A percentile compares a stretch with the other conserved stretches of the same genome.
Evolutionary conservation across 1,140 invertebrate genomes (phyloP).

Genomic region (Ceratoteleas bidentatus): DNA sequence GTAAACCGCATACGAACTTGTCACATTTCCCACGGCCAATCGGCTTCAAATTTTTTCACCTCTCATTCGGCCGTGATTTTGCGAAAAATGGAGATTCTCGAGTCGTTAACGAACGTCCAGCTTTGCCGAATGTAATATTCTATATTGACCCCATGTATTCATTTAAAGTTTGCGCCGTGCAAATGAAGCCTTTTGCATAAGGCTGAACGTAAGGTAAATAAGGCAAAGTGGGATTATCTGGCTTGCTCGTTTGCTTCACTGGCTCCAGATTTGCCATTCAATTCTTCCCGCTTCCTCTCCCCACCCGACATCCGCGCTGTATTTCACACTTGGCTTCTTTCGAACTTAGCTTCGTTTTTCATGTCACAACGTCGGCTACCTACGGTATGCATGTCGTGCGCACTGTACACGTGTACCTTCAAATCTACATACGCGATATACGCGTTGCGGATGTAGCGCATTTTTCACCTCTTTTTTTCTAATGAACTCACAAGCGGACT

Average conservation of each 20-base stretch:
- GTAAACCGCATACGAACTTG: too few species aligned
- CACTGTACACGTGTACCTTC: constrained; percentile 37
- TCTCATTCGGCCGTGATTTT: too few species aligned
- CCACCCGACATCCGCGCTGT: constrained; percentile 35
- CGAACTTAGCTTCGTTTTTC: constrained; percentile 54
- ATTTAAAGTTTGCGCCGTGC: constrained; percentile 31
- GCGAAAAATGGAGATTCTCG: too few species aligned
- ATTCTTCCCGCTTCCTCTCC: constrained; percentile 39
- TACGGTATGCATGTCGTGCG: constrained; percentile 41
- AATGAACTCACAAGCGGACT: constrained; percentile 25
- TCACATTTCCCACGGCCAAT: too few species aligned
- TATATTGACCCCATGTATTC: constrained; percentile 34
- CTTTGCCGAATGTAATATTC: too few species aligned
- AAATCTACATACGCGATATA: constrained; percentile 35
- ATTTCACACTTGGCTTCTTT: constrained; percentile 59
- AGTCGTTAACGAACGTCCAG: too few species aligned
- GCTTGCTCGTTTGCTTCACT: constrained; percentile 54
- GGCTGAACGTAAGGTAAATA: constrained; percentile 60
- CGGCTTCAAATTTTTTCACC: too few species aligned
- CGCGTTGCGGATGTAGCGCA: constrained; percentile 37
- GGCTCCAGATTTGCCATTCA: constrained; percentile 55
- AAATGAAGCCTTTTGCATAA: constrained; percentile 55
- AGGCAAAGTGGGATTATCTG: constrained; percentile 60
- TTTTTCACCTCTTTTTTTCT: too few species aligned
- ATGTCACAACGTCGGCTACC: constrained; percentile 44